A percentile compares a stretch with the other conserved stretches of the same genome.
Evolutionary conservation across 1,140 invertebrate species (phyloP).

Genomic region (Lordiphosa mommai): DNA sequence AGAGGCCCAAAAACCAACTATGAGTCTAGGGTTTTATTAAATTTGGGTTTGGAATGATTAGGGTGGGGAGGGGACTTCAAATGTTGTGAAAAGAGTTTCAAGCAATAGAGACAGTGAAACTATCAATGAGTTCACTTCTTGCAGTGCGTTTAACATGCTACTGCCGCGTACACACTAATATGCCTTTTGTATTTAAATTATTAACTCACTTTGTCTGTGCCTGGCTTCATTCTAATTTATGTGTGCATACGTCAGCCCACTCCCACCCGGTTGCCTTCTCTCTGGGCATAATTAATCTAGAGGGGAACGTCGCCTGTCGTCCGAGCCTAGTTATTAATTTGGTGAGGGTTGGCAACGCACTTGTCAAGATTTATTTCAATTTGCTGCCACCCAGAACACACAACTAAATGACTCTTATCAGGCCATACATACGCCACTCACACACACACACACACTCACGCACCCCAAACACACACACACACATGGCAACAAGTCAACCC

Average conservation of each 20-base stretch:
- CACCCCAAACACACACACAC: not conserved
- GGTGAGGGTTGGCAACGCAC: constrained; percentile 23
- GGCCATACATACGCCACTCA: constrained; percentile 14
- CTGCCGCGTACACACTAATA: not conserved
- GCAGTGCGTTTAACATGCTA: too few species aligned
- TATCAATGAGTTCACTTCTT: too few species aligned
- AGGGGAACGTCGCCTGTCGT: constrained; percentile 15
- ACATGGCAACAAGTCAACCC: constrained; percentile 35
- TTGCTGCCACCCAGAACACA: constrained; percentile 35
- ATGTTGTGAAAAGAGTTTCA: not conserved
- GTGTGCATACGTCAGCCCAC: constrained; percentile 23
- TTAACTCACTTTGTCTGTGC: constrained; percentile 36
- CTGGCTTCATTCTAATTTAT: constrained; percentile 16
- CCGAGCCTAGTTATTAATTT: constrained; percentile 46
- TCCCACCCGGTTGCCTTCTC: not conserved
- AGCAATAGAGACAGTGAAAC: too few species aligned
- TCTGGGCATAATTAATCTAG: constrained; percentile 42
- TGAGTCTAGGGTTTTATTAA: not conserved
- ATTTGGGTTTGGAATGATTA: not conserved
- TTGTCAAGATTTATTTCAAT: constrained; percentile 63
- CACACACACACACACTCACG: constrained; percentile 3
- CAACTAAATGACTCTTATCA: constrained; percentile 49
- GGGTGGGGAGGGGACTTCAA: not conserved
- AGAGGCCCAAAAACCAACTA: constrained; percentile 1
- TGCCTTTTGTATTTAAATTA: constrained; percentile 44